Percentiles rank a stretch among this genome's conserved stretches.
phyloP scores from a whole-genome alignment of 2,113 vertebrate genomes.

The Marmota flaviventris region DNA sequence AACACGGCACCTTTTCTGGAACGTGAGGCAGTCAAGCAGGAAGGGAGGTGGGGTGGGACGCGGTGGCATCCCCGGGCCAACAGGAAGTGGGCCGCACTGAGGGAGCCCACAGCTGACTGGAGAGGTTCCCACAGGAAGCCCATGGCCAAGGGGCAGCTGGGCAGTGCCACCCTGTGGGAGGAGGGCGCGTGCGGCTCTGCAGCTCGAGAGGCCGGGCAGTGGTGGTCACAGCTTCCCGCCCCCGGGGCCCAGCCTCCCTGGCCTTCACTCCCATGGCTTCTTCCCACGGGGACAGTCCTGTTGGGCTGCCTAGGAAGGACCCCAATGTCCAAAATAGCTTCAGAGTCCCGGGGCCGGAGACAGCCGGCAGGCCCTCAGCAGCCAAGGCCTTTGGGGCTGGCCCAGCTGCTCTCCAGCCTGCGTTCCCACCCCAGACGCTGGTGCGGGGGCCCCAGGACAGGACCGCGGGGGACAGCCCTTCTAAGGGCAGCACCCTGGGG shows the following conservation, averaged over 20 bases:
- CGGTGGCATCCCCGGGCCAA: rapidly evolving
- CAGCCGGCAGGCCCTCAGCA: neutral
- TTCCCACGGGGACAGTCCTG: neutral
- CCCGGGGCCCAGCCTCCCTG: neutral
- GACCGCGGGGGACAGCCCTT: neutral
- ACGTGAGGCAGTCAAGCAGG: neutral
- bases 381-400: neutral
- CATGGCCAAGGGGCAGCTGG: neutral
- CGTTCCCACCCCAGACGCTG: neutral
- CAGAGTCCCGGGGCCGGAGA: neutral
- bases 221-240: neutral
- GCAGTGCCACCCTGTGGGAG: too few relatives aligned
- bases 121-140: neutral
- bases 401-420: neutral
- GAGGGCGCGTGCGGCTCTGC: too few relatives aligned
- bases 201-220: too few relatives aligned
- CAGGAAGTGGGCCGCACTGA: too few relatives aligned
- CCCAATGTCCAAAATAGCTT: neutral
- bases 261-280: rapidly evolving
- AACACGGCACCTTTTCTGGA: neutral
- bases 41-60: neutral
- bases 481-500: neutral
- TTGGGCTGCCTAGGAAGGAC: neutral
- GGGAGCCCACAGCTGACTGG: neutral
- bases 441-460: neutral